A percentile compares a stretch with the other conserved stretches of the same genome.
phyloP scores from a whole-genome alignment of 1,140 invertebrate genomes.

The Bombus vancouverensis region DNA sequence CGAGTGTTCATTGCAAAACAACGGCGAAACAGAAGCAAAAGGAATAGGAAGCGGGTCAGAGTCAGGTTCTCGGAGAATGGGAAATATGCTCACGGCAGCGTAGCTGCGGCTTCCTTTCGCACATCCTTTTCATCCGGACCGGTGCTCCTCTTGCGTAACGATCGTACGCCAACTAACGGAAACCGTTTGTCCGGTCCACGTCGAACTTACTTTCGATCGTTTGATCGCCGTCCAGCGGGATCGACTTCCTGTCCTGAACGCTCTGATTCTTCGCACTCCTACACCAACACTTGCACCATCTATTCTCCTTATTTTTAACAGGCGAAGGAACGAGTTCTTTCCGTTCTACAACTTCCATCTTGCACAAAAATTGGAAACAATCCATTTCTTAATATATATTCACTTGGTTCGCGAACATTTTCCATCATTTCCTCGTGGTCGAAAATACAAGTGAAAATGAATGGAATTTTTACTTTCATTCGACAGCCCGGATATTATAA shows the following conservation, averaged over 20 bases:
- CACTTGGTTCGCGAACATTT: neutral
- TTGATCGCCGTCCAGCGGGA: conserved; percentile 4
- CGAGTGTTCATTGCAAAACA: neutral
- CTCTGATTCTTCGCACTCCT: conserved; percentile 6
- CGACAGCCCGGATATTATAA: neutral
- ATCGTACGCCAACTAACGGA: conserved; percentile 58
- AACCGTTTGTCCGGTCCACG: conserved; percentile 30
- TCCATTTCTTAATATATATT: no score
- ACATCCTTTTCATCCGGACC: conserved; percentile 61
- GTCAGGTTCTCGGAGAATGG: conserved; percentile 69
- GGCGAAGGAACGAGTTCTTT: no score
- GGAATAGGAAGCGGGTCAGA: conserved; percentile 65
- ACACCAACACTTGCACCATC: no score
- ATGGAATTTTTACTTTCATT: neutral
- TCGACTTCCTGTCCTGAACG: conserved; percentile 9
- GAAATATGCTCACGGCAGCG: conserved; percentile 75
- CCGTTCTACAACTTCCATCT: no score
- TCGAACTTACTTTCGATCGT: conserved; percentile 53
- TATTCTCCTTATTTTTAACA: no score
- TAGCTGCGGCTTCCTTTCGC: conserved; percentile 73
- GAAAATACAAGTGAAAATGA: neutral
- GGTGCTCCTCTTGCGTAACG: conserved; percentile 71
- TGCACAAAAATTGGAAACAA: no score
- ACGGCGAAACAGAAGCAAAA: neutral
- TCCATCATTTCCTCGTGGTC: neutral